These are phyloP conservation scores for Metaphire vulgaris DNA, from an alignment of 1,140 invertebrate species.

Conservation along the genomic window DNA sequence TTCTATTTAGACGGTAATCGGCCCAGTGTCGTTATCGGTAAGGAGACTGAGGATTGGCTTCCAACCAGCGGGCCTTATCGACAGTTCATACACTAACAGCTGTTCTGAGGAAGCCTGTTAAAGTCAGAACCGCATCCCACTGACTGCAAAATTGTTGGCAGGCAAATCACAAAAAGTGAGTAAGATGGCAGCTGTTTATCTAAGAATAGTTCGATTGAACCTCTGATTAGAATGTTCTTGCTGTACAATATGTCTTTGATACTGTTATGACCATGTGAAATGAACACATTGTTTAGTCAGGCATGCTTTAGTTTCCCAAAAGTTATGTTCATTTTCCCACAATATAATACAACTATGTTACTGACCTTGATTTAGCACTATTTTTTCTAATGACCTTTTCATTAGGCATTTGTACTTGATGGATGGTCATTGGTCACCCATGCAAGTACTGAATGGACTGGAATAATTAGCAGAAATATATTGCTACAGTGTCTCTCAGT, in stretches of 20 bases:
- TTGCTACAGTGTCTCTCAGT: too few relatives aligned
- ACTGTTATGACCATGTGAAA: neutral
- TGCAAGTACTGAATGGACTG: too few relatives aligned
- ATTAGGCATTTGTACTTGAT: too few relatives aligned
- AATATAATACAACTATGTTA: neutral
- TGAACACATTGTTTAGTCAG: neutral
- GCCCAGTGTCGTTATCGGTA: neutral
- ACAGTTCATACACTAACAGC: neutral
- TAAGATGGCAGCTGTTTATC: too few relatives aligned
- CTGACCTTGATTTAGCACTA: too few relatives aligned
- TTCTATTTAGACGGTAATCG: neutral
- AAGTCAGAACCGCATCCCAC: neutral
- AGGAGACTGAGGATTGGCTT: neutral
- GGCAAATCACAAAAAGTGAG: neutral
- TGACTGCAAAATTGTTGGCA: neutral
- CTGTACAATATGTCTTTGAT: neutral
- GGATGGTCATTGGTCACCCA: too few relatives aligned
- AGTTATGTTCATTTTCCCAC: neutral
- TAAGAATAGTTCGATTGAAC: too few relatives aligned
- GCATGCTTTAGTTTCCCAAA: neutral
- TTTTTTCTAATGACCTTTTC: too few relatives aligned
- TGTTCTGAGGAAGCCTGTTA: neutral
- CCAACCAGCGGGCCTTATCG: neutral
- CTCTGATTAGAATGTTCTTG: neutral
- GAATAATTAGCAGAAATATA: too few relatives aligned